These are phyloP conservation scores for Drosophila borborema DNA, from an alignment of 2,888 invertebrate species.

Conservation along the genomic window DNA sequence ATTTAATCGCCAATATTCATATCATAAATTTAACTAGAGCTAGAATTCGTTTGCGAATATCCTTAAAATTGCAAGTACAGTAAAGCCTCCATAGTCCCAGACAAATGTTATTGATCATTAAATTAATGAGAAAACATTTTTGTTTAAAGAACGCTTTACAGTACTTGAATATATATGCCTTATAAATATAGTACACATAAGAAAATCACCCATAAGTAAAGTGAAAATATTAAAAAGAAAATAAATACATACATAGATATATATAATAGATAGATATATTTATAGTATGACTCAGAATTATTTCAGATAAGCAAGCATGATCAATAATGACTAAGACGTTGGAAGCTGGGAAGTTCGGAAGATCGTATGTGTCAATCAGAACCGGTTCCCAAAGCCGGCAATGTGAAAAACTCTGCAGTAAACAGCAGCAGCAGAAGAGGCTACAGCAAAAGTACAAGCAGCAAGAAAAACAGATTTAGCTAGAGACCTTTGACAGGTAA, in stretches of 20 bases:
- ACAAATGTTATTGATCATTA: too few species aligned
- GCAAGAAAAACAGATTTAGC: slow-evolving; percentile 25
- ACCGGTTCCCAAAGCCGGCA: slow-evolving; percentile 54
- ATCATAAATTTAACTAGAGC: too few species aligned
- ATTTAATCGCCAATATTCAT: too few species aligned
- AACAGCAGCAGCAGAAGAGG: not conserved
- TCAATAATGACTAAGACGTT: slow-evolving; percentile 46
- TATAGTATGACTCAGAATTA: slow-evolving; percentile 34
- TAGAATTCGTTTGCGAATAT: too few species aligned
- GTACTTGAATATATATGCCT: too few species aligned
- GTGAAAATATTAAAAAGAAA: not conserved
- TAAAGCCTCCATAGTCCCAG: not conserved
- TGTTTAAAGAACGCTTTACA: too few species aligned
- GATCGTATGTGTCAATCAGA: slow-evolving; percentile 8
- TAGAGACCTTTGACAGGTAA: slow-evolving; percentile 6
- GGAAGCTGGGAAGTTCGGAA: slow-evolving; percentile 10
- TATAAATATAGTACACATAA: not conserved
- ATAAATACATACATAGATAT: not conserved
- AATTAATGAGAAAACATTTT: too few species aligned
- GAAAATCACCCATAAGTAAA: not conserved
- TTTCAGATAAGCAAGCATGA: slow-evolving; percentile 36
- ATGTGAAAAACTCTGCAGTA: slow-evolving; percentile 5
- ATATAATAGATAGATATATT: not conserved
- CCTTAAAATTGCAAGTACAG: not conserved
- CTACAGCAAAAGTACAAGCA: not conserved